A percentile compares a stretch with the other conserved stretches of the same genome.
Evolutionary conservation across 2,113 vertebrate genomes (phyloP).

Genomic region (Propithecus coquereli): DNA sequence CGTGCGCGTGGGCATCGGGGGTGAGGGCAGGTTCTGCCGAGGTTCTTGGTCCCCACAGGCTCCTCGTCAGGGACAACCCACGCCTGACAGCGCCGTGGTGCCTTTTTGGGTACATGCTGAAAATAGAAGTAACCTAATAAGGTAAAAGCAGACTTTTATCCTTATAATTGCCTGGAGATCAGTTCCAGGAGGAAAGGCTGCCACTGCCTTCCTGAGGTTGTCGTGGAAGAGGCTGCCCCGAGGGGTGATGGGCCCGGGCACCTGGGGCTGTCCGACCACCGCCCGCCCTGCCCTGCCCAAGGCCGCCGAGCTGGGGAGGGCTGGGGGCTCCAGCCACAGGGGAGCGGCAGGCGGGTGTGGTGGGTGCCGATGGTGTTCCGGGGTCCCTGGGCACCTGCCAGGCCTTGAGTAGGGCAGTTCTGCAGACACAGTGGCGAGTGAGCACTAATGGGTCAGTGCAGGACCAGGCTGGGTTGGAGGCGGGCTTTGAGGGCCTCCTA

Average conservation of each 20-base stretch:
- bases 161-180: background rate
- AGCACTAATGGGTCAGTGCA: accelerated
- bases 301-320: background rate
- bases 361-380: accelerated
- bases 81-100: background rate
- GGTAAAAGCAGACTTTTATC: background rate
- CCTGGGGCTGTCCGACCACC: accelerated
- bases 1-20: background rate
- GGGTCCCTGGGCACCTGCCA: no score
- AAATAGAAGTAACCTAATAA: slow-evolving; percentile 57
- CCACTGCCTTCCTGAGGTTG: accelerated
- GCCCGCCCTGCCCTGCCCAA: accelerated
- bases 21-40: background rate
- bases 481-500: background rate
- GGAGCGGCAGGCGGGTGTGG: accelerated
- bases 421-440: accelerated
- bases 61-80: slow-evolving; percentile 28
- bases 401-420: accelerated
- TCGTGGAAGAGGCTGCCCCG: accelerated
- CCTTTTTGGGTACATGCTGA: background rate
- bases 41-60: background rate
- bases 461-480: accelerated
- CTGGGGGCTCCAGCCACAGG: accelerated
- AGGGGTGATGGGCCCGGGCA: accelerated
- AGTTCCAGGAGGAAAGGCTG: no score